phyloP scores from a whole-genome alignment of 2,797 vertebrate species.

The Fistularia tabacaria region DNA sequence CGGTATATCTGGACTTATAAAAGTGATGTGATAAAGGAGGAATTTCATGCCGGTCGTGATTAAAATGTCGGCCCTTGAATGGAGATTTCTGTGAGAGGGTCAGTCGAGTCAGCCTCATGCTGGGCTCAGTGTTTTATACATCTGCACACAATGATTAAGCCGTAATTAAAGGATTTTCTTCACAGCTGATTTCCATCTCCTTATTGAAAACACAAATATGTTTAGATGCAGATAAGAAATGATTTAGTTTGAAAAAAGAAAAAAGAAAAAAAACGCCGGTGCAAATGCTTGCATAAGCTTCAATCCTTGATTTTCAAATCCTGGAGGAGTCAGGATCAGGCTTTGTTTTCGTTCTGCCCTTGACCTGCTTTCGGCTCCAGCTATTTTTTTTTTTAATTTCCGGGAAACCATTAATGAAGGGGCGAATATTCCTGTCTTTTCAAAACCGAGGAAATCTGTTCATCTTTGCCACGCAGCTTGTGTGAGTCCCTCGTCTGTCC shows the following conservation, averaged over 20 bases:
- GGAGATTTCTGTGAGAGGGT: slow-evolving; percentile 38
- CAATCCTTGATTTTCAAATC: slow-evolving; percentile 12
- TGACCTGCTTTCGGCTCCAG: no score
- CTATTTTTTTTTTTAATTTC: no score
- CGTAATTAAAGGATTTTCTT: slow-evolving; percentile 51
- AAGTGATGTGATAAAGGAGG: slow-evolving; percentile 54
- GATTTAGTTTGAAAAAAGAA: background rate
- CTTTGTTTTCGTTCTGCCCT: no score
- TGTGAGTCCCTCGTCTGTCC: no score
- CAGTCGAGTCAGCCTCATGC: slow-evolving; percentile 42
- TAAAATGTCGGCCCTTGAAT: slow-evolving; percentile 45
- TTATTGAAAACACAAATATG: slow-evolving; percentile 53
- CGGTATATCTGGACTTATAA: slow-evolving; percentile 47
- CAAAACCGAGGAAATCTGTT: no score
- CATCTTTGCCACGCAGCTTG: no score
- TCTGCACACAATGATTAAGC: slow-evolving; percentile 54
- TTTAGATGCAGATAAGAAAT: slow-evolving; percentile 49
- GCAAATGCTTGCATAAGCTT: slow-evolving; percentile 10
- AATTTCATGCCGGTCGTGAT: slow-evolving; percentile 57
- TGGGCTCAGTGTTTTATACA: slow-evolving; percentile 54
- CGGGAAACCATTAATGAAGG: no score
- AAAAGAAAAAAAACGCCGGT: background rate
- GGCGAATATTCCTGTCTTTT: no score
- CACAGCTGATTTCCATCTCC: slow-evolving; percentile 35
- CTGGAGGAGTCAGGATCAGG: slow-evolving; percentile 3